Evolutionary conservation across 2,113 vertebrate genomes (phyloP).

Genomic region (Setophaga coronata): DNA sequence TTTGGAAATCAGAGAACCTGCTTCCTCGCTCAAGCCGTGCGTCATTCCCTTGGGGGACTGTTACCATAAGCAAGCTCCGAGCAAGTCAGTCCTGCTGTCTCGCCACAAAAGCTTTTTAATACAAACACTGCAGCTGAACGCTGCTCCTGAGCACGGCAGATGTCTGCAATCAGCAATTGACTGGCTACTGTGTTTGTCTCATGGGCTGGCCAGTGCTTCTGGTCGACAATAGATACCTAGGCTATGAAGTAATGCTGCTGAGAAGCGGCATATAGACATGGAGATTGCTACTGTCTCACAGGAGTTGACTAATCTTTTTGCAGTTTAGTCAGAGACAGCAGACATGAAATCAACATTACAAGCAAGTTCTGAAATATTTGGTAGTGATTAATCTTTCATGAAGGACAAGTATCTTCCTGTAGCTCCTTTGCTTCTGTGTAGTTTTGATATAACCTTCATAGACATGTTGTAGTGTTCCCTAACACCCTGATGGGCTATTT

Average conservation of each 20-base stretch:
- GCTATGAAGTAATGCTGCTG: slow-evolving; percentile 46
- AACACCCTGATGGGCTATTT: background rate
- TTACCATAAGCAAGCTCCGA: slow-evolving; percentile 5
- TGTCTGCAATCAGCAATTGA: slow-evolving; percentile 24
- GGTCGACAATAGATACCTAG: slow-evolving; percentile 4
- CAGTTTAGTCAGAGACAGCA: background rate
- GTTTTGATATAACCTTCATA: background rate
- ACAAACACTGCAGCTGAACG: slow-evolving; percentile 8
- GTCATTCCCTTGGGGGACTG: slow-evolving; percentile 65
- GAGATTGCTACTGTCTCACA: background rate
- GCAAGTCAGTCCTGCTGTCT: slow-evolving; percentile 48
- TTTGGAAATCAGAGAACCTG: slow-evolving; percentile 64
- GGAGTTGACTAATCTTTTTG: slow-evolving; percentile 6
- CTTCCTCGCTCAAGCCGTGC: slow-evolving; percentile 37
- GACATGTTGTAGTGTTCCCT: background rate
- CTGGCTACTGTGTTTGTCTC: background rate
- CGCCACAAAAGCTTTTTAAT: slow-evolving; percentile 43
- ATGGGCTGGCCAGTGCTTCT: background rate
- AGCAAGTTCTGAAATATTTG: background rate
- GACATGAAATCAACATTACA: background rate
- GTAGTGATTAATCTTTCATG: background rate
- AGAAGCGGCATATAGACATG: background rate
- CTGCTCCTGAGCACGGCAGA: slow-evolving; percentile 14
- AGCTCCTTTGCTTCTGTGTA: background rate
- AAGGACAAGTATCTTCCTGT: background rate